phyloP scores from a whole-genome alignment of 2,888 invertebrate species.

The Anorthoa munda region DNA sequence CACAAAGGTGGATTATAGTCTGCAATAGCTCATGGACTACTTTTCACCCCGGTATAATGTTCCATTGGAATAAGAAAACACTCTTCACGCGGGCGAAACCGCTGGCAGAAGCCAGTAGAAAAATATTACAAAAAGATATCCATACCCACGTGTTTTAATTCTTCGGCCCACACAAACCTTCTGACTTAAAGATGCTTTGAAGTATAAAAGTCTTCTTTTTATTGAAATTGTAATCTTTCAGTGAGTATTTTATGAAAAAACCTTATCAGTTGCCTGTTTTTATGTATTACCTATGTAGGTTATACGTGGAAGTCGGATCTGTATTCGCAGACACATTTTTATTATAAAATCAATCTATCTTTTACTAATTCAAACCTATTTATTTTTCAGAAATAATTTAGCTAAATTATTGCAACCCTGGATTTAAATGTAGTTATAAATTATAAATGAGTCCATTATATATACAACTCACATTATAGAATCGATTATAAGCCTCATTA shows the following conservation, averaged over 20 bases:
- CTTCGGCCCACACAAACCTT: background rate
- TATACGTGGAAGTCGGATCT: too few relatives aligned
- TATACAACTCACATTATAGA: constrained; percentile 39
- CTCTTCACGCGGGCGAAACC: too few relatives aligned
- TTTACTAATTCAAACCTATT: background rate
- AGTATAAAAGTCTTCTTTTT: background rate
- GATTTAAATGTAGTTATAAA: constrained; percentile 13
- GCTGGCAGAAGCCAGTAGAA: background rate
- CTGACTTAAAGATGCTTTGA: background rate
- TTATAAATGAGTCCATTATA: constrained; percentile 27
- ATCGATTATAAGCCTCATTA: constrained; percentile 54
- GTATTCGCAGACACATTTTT: background rate
- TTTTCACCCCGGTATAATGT: too few relatives aligned
- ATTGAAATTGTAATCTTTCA: background rate
- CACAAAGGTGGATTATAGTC: too few relatives aligned
- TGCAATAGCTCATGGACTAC: too few relatives aligned
- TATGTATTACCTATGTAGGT: too few relatives aligned
- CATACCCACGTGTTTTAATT: background rate
- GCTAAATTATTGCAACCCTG: background rate
- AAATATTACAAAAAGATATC: background rate
- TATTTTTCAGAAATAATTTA: background rate
- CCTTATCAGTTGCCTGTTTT: too few relatives aligned
- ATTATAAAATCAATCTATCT: background rate
- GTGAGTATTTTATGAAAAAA: background rate
- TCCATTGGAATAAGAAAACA: too few relatives aligned